Base-by-base conservation (phyloP, 2,113 vertebrate genomes). In the Malurus cyaneus region DNA sequence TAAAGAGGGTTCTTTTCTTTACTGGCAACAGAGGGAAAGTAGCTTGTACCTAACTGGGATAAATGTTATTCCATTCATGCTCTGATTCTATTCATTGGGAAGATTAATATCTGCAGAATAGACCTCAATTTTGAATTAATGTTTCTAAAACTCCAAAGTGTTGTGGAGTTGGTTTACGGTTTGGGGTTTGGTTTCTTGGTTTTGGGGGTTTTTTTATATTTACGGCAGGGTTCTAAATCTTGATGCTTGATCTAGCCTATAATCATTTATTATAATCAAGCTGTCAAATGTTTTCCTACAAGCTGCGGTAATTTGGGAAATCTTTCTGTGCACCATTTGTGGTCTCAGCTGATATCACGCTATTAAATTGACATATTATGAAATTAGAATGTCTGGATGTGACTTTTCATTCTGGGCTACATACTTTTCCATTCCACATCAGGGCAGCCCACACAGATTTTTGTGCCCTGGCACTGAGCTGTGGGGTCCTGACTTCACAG, bases 171-270 rank as follows among this genome's bases (percentile, higher is more conserved):
- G 8, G 29, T 50, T 36, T 6, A 23, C 9, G n/a, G 41, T 26
- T 47, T 9, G 32, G 3, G 4, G 1, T 8, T 62, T 50, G 3
- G 17, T 52, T 59, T 0, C 0, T 5, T 16, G 14, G 21, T 9
- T 6, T 29, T 36, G 8, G 36, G 36, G 36, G 18, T 34, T 71
- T 73, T 72, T 56, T 50, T 56, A 34, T 9, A 49, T 62, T 62
- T 65, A 47, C 18, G 16, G 6, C 0, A 0, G 9, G 1, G 7
- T 41, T 84, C 59, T 74, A 62, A 69, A 39, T 50, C 24, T 54
- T 5, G 1, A 77, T 72, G 7, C 15, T 90, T 86, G 31, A 12
- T 57, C 7, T 71, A 71, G 13, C 20, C 17, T 72, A 47, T 34
- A 80, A 89, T 64, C 9, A 47, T 64, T 46, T 64, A 71, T 71